Conservation (phyloP, 37 sponge, comb jelly and placozoan genomes). For the Eunapius fragilis region DNA sequence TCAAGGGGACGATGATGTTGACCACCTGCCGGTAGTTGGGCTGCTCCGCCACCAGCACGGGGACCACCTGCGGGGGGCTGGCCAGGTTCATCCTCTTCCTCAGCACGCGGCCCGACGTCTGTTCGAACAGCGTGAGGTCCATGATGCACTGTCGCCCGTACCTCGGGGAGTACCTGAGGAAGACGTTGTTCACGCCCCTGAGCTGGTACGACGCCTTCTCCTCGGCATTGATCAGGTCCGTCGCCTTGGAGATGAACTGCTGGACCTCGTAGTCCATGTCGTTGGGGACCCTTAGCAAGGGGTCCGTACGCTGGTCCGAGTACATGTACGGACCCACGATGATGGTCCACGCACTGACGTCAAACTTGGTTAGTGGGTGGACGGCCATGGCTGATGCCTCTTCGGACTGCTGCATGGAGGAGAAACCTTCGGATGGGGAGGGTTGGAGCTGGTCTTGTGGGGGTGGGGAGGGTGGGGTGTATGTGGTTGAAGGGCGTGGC, state of each 20-base stretch:
- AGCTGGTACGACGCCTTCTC: conserved; percentile 30
- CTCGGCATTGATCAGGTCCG: conserved; percentile 6
- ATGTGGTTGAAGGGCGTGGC: background rate
- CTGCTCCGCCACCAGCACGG: background rate
- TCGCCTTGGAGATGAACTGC: conserved; percentile 9
- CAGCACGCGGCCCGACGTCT: background rate
- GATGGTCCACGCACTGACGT: background rate
- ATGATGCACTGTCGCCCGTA: conserved; percentile 62
- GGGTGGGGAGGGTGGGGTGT: background rate
- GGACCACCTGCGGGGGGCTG: background rate
- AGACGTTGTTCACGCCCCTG: conserved; percentile 55
- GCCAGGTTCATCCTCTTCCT: background rate
- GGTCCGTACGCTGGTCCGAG: background rate
- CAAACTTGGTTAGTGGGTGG: background rate
- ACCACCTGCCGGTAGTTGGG: background rate
- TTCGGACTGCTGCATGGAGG: background rate
- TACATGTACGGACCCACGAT: background rate
- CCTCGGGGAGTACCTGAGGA: conserved; percentile 55
- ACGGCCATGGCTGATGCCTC: background rate
- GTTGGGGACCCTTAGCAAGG: background rate
- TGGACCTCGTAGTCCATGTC: conserved; percentile 9
- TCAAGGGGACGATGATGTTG: conserved; percentile 26
- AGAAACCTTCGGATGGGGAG: background rate
- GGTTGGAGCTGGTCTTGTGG: background rate
- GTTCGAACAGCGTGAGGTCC: conserved; percentile 31